Conservation (phyloP, 1,140 invertebrate genomes). For the Pinna nobilis region DNA sequence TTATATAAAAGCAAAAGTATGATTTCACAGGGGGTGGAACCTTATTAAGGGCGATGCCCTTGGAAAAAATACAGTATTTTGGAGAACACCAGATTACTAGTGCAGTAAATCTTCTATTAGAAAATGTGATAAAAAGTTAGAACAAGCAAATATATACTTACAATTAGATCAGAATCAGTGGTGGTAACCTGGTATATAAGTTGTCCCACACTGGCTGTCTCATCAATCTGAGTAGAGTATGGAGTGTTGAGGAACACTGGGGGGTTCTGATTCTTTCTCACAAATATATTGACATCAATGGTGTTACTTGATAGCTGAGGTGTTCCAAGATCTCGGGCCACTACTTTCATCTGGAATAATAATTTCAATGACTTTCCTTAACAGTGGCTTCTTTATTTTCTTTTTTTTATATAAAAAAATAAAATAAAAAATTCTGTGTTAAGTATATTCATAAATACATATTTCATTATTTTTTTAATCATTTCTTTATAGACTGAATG, state of each 20-base stretch:
- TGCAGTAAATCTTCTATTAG: too few relatives aligned
- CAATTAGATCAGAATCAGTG: slow-evolving; percentile 56
- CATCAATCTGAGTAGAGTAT: slow-evolving; percentile 29
- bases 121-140: not conserved
- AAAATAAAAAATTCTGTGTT: not conserved
- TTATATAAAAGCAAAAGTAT: too few relatives aligned
- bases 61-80: too few relatives aligned
- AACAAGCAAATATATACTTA: slow-evolving; percentile 25
- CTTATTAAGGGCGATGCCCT: too few relatives aligned
- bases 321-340: slow-evolving; percentile 34
- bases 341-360: slow-evolving; percentile 42
- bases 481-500: too few relatives aligned
- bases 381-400: too few relatives aligned
- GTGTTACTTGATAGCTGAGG: slow-evolving; percentile 22
- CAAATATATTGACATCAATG: slow-evolving; percentile 41
- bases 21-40: too few relatives aligned
- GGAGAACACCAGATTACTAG: too few relatives aligned
- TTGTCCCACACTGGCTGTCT: slow-evolving; percentile 6
- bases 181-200: slow-evolving; percentile 52
- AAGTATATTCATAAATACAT: not conserved
- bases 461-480: too few relatives aligned
- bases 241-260: slow-evolving; percentile 32
- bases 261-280: slow-evolving; percentile 45
- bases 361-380: too few relatives aligned
- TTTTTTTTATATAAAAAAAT: not conserved